A percentile compares a stretch with the other conserved stretches of the same genome.
Conservation (phyloP, 2,113 vertebrate genomes). For the Lasiurus borealis region DNA sequence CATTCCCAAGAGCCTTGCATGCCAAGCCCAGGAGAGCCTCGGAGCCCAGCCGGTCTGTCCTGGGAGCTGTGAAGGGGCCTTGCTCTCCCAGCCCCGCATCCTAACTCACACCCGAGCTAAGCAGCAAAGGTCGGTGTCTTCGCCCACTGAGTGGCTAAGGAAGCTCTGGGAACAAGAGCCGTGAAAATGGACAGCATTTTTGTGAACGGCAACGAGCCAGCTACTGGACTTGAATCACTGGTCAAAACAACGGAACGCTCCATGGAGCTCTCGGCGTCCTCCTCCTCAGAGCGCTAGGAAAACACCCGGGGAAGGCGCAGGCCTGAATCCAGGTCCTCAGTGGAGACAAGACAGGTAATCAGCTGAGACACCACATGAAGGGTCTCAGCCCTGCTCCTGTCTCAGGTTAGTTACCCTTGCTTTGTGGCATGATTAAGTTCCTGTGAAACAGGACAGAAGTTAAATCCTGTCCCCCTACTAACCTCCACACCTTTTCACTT, state of each 20-base stretch:
- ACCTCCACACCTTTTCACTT: not conserved
- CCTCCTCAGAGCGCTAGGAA: not conserved
- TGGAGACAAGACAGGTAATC: not conserved
- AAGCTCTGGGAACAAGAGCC: not conserved
- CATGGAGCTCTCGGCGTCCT: not conserved
- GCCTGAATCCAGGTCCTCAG: not conserved
- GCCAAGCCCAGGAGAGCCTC: not conserved
- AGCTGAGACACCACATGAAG: not conserved
- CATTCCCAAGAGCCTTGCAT: not conserved
- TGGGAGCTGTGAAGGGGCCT: not conserved
- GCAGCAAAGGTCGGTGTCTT: not conserved
- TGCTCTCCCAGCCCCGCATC: not conserved
- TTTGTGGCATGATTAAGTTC: not conserved
- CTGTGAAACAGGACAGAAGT: not conserved
- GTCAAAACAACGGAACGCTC: not conserved
- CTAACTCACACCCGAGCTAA: not conserved
- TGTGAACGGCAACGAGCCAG: not conserved
- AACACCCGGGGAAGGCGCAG: not conserved
- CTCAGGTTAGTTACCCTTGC: not conserved
- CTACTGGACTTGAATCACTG: not conserved
- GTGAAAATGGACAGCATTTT: not conserved
- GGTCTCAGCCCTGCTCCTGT: not conserved
- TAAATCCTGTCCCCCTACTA: not conserved
- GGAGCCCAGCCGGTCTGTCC: not conserved
- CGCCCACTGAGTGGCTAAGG: not conserved